Evolutionary conservation across 2,797 vertebrate genomes (phyloP).

Genomic region (Gambelia wislizenii): DNA sequence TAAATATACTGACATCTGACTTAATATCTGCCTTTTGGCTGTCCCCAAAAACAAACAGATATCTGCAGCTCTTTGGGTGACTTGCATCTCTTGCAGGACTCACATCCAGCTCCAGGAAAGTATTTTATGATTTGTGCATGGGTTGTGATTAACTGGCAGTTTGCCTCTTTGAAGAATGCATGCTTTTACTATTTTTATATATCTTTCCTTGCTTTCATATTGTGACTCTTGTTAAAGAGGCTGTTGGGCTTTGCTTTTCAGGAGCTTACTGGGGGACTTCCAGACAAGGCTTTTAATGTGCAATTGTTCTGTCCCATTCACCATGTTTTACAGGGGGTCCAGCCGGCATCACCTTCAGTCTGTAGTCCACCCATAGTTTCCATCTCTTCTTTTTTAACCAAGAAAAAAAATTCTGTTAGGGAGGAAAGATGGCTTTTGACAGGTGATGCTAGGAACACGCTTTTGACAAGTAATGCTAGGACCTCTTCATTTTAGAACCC

Average conservation of each 20-base stretch:
- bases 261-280: background rate
- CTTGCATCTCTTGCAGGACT: conserved; percentile 42
- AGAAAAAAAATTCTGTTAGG: background rate
- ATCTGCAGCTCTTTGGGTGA: conserved; percentile 19
- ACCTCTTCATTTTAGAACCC: background rate
- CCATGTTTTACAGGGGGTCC: background rate
- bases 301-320: background rate
- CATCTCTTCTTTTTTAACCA: background rate
- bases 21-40: conserved; percentile 35
- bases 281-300: background rate
- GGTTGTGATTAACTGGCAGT: background rate
- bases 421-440: background rate
- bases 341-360: background rate
- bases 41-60: conserved; percentile 54
- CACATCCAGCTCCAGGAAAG: conserved; percentile 7
- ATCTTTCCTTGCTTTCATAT: background rate
- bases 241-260: background rate
- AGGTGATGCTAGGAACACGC: no score
- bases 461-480: background rate
- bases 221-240: background rate
- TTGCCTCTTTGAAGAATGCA: background rate
- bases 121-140: background rate
- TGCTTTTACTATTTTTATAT: background rate
- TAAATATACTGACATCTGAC: conserved; percentile 65
- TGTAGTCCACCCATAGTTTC: background rate